A percentile compares a stretch with the other conserved stretches of the same genome.
Conservation (phyloP, 2,888 invertebrate genomes). For the Microchrysa polita region DNA sequence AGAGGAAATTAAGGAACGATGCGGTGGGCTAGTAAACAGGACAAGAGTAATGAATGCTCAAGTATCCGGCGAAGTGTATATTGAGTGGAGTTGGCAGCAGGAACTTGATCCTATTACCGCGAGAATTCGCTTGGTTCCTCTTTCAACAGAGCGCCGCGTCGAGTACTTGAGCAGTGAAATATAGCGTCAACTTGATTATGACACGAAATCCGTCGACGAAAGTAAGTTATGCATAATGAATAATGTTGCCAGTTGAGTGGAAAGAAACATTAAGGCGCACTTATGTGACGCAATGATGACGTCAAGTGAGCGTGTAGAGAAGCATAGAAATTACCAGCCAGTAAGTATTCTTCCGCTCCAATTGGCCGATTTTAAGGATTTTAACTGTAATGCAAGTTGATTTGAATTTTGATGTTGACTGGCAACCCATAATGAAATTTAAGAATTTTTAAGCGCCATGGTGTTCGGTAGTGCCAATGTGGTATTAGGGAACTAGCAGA, state of each 20-base stretch:
- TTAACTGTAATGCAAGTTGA: no score
- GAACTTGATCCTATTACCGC: constrained; percentile 24
- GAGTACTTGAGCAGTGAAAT: constrained; percentile 6
- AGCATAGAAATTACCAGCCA: no score
- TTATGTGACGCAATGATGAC: no score
- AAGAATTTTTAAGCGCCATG: neutral
- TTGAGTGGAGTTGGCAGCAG: constrained; percentile 8
- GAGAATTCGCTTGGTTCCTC: constrained; percentile 8
- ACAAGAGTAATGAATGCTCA: constrained; percentile 36
- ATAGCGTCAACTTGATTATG: constrained; percentile 21
- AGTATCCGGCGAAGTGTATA: constrained; percentile 8
- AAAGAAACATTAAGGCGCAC: no score
- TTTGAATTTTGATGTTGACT: no score
- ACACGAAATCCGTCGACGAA: constrained; percentile 12
- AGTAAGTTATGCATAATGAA: neutral
- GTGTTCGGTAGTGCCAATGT: neutral
- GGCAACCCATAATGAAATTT: neutral
- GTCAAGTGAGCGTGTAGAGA: no score
- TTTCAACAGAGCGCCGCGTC: constrained; percentile 4
- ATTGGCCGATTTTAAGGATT: no score
- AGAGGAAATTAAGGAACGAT: neutral
- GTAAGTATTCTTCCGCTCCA: no score
- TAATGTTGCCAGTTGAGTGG: neutral
- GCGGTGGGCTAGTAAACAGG: constrained; percentile 13
- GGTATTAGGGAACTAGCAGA: neutral